Base-by-base conservation (phyloP, 1,140 invertebrate genomes). In the Danaus melanippus region DNA sequence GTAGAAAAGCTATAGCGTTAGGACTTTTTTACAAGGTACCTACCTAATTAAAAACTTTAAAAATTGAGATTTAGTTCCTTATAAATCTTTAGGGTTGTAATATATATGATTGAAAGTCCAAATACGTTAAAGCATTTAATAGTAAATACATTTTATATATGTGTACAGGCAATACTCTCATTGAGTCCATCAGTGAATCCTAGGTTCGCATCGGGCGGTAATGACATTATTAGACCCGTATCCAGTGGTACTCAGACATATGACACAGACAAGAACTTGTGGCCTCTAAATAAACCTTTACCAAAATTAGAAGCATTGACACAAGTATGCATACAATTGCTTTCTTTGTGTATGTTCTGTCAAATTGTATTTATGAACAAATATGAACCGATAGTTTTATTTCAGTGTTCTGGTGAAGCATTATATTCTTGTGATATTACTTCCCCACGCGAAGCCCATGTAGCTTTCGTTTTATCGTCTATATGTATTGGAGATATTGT, bases 271-370 rank as follows among this genome's bases (percentile, higher is more conserved):
- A 89, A 91, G 64, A 86, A 90, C n/a, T 64, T 92, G 46, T 96
- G 93, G 90, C 96, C 96, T 0, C 70, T 96, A 0, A 94, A 91
- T 62, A 86, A 97, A 75, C 92, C 95, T 0, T 76, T 95, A 21
- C 87, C 90, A 1, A 97, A 97, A 78, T 58, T 94, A 8, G 95
- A 96, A 78, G 91, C 92, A 2, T 76, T 92, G 32, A 86, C 71
- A 11, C 81, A 84, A 72, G 81, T 84, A 67, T 12, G 43, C 46
- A 32, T 32, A 32, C 12, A 53, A 15, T 53, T 48, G 12, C 8
- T 53, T n/a, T 49, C 43, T 51, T 47, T 42, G 5, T 32, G 9
- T 46, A 58, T 53, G 46, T 39, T n/a, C 7, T 21, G 32, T 15
- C 2, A 48, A 9, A 39, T 11, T 47, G n/a, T 9, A 17, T 17